These are phyloP conservation scores for Caenorhabditis drosophilae DNA, from an alignment of 2,888 invertebrate genomes.

Conservation along the genomic window DNA sequence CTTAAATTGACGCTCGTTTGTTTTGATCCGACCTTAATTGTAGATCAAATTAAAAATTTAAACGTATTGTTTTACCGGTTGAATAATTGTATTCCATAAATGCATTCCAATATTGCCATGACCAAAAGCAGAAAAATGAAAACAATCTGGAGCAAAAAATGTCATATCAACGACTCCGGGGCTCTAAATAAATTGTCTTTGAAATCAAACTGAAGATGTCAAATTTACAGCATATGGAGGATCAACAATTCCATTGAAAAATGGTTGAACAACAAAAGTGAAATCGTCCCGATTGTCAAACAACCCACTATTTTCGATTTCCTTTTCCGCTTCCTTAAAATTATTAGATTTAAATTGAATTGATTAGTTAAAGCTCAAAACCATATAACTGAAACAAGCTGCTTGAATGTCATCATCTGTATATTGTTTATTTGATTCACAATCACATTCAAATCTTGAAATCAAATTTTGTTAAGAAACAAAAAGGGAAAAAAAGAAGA, in stretches of 20 bases:
- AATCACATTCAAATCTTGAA: conserved; percentile 47
- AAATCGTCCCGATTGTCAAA: conserved; percentile 51
- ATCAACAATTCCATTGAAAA: conserved; percentile 43
- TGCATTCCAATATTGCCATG: conserved; percentile 42
- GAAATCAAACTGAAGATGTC: background rate
- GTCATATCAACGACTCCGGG: conserved; percentile 43
- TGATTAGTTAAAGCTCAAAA: conserved; percentile 3
- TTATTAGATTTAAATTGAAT: background rate
- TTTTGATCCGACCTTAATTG: conserved; percentile 27
- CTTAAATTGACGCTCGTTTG: conserved; percentile 38
- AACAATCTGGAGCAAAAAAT: conserved; percentile 52
- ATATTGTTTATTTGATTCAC: conserved; percentile 43
- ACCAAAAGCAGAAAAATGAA: conserved; percentile 49
- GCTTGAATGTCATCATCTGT: conserved; percentile 47
- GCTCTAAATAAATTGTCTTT: conserved; percentile 13
- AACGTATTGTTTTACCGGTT: conserved; percentile 16
- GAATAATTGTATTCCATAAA: conserved; percentile 45
- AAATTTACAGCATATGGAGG: conserved; percentile 38
- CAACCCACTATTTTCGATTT: conserved; percentile 32
- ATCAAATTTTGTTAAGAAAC: background rate
- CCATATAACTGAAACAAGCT: conserved; percentile 48
- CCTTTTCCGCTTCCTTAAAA: conserved; percentile 35
- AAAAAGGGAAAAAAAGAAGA: background rate
- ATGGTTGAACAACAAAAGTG: conserved; percentile 54
- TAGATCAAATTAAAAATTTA: background rate